phyloP scores from a whole-genome alignment of 2,797 vertebrate species.

The Diglossa cyanea region DNA sequence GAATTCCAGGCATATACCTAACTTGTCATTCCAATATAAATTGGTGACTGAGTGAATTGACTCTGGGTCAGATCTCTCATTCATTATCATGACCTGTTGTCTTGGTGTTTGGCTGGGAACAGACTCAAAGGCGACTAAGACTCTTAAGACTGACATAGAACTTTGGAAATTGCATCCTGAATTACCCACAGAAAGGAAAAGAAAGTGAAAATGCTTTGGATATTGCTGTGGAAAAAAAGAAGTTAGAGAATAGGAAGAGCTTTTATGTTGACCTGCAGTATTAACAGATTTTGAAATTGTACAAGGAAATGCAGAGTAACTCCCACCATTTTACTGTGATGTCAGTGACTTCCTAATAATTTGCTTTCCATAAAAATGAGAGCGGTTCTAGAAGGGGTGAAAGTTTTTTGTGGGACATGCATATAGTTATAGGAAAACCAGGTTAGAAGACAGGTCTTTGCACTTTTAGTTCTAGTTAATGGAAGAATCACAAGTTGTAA shows the following conservation, averaged over 20 bases:
- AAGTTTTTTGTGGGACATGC: neutral
- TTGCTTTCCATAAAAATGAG: neutral
- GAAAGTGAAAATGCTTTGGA: conserved; percentile 15
- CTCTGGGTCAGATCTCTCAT: conserved; percentile 65
- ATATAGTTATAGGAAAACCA: neutral
- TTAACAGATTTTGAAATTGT: neutral
- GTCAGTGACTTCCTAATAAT: neutral
- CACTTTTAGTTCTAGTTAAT: neutral
- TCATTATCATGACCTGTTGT: conserved; percentile 58
- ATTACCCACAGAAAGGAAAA: conserved; percentile 16
- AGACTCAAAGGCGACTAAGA: conserved; percentile 46
- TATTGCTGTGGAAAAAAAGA: neutral
- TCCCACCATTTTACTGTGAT: neutral
- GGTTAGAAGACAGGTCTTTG: neutral
- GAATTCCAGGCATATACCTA: conserved; percentile 47
- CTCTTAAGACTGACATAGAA: neutral
- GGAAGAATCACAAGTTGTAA: neutral
- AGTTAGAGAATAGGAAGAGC: neutral
- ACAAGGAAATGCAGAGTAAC: neutral
- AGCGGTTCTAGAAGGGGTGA: neutral
- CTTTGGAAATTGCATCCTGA: conserved; percentile 31
- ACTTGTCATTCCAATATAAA: conserved; percentile 58
- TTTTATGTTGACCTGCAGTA: neutral
- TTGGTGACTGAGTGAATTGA: conserved; percentile 55
- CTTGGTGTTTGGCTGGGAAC: conserved; percentile 53